phyloP scores from a whole-genome alignment of 92 coral and sea anemone species.

The Epizoanthus rinbou region DNA sequence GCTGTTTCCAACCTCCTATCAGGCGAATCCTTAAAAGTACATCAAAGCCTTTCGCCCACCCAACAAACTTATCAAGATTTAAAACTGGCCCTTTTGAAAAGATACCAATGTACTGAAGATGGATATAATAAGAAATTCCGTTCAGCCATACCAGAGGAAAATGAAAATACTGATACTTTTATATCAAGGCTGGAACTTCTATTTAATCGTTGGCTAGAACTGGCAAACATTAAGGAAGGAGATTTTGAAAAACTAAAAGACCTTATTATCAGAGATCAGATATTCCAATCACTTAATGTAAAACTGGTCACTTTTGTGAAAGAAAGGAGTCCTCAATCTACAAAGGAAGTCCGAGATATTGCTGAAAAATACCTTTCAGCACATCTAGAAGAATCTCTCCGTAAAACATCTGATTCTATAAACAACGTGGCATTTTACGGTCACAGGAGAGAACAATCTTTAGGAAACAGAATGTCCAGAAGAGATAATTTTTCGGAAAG shows the following conservation, averaged over 20 bases:
- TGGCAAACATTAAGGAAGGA: slow-evolving; percentile 17
- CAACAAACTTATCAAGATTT: slow-evolving; percentile 15
- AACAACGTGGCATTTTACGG: slow-evolving; percentile 3
- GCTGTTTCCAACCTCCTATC: slow-evolving; percentile 15
- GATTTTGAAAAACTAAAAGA: slow-evolving; percentile 13
- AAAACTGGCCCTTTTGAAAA: slow-evolving; percentile 17
- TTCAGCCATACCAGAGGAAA: slow-evolving; percentile 11
- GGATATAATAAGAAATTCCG: slow-evolving; percentile 16
- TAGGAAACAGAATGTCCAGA: slow-evolving; percentile 11
- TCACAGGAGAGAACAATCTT: slow-evolving; percentile 10
- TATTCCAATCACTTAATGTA: slow-evolving; percentile 2
- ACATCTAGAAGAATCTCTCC: slow-evolving; percentile 15
- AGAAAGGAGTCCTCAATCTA: slow-evolving; percentile 14
- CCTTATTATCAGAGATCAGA: slow-evolving; percentile 15
- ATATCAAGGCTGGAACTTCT: slow-evolving; percentile 14
- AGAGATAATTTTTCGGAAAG: slow-evolving; percentile 13
- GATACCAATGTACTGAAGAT: slow-evolving; percentile 17
- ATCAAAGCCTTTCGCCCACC: slow-evolving; percentile 12
- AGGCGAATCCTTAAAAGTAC: slow-evolving; percentile 8
- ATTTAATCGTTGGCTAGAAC: slow-evolving; percentile 4
- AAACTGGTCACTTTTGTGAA: slow-evolving; percentile 12
- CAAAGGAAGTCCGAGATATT: slow-evolving; percentile 2
- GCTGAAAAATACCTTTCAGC: slow-evolving; percentile 16
- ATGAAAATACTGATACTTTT: slow-evolving; percentile 8
- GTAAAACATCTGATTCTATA: slow-evolving; percentile 4